Conservation (phyloP, 1,140 invertebrate species). For the Ostrea edulis region DNA sequence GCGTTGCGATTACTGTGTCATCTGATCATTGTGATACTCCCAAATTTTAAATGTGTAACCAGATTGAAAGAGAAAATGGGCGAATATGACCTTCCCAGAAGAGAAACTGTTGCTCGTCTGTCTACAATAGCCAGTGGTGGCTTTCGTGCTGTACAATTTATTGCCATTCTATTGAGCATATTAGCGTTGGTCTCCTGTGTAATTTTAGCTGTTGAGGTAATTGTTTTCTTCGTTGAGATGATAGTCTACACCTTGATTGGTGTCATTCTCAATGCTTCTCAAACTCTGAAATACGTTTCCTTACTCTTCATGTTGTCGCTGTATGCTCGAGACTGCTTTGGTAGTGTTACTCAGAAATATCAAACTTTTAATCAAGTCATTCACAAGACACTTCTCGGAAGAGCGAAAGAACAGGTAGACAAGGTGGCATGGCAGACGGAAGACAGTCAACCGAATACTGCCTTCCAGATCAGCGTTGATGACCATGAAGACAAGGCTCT, state of each 20-base stretch:
- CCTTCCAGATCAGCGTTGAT: slow-evolving; percentile 42
- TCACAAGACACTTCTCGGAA: slow-evolving; percentile 45
- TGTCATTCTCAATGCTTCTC: slow-evolving; percentile 69
- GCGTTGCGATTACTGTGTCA: slow-evolving; percentile 17
- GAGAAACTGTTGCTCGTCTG: background rate
- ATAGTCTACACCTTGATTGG: slow-evolving; percentile 72
- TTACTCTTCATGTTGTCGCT: slow-evolving; percentile 66
- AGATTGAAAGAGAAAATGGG: background rate
- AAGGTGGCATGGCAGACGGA: background rate
- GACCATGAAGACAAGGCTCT: background rate
- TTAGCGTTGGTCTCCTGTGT: slow-evolving; percentile 65
- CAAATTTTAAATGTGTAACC: background rate
- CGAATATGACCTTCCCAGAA: background rate
- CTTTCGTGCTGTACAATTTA: slow-evolving; percentile 53
- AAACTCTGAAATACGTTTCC: slow-evolving; percentile 64
- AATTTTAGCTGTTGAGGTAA: slow-evolving; percentile 65
- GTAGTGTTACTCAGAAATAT: slow-evolving; percentile 67
- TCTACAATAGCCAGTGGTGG: background rate
- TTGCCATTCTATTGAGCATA: slow-evolving; percentile 59
- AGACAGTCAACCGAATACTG: slow-evolving; percentile 59
- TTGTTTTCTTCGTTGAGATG: slow-evolving; percentile 68
- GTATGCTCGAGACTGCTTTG: slow-evolving; percentile 66
- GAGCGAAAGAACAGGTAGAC: background rate
- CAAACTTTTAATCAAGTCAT: slow-evolving; percentile 68
- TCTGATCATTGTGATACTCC: slow-evolving; percentile 42